These are phyloP conservation scores for Temnopleurus reevesii DNA, from an alignment of 53 echinoderm and acorn worm genomes.

Conservation along the genomic window DNA sequence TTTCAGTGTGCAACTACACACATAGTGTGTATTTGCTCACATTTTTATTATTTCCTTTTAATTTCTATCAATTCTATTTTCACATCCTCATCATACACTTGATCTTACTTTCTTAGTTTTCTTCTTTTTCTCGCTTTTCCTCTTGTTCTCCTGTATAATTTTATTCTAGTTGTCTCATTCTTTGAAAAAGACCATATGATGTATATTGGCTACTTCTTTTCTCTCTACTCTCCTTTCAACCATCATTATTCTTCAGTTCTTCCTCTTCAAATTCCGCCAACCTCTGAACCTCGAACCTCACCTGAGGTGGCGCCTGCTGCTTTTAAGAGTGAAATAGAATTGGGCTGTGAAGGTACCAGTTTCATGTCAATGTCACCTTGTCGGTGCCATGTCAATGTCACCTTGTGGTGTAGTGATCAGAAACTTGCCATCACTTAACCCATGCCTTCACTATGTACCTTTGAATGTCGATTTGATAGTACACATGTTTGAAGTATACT, in stretches of 20 bases:
- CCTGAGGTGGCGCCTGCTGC: neutral
- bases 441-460: neutral
- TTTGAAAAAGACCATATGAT: too few species aligned
- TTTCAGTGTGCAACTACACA: neutral
- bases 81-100: too few species aligned
- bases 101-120: too few species aligned
- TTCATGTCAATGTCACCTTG: slow-evolving; percentile 13
- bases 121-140: too few species aligned
- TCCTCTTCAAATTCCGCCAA: slow-evolving; percentile 44
- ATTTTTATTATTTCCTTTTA: neutral
- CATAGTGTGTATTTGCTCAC: neutral
- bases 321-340: slow-evolving; percentile 22
- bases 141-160: too few species aligned
- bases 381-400: slow-evolving; percentile 3
- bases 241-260: slow-evolving; percentile 4
- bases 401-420: slow-evolving; percentile 37
- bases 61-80: too few species aligned
- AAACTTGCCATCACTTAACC: neutral
- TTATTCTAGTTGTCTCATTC: too few species aligned
- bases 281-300: slow-evolving; percentile 33
- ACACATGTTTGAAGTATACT: neutral
- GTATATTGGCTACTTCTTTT: neutral
- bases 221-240: neutral
- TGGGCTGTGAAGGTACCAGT: slow-evolving; percentile 38
- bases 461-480: neutral